Evolutionary conservation across 2,113 vertebrate genomes (phyloP), one percentile per base, ranked within the genome.

Genomic region (Thymallus thymallus): DNA sequence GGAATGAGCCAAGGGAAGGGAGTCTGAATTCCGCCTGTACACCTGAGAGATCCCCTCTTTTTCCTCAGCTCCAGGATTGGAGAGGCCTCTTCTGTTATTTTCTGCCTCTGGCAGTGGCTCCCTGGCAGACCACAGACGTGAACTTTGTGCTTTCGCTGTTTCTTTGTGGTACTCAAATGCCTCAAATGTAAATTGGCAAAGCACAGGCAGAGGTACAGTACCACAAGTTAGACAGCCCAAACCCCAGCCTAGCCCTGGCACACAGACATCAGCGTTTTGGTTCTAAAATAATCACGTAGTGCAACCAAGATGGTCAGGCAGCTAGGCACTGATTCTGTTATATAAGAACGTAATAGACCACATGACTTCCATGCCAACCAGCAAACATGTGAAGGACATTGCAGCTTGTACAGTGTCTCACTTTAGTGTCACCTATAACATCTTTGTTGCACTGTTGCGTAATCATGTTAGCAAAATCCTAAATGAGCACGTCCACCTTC

Each of bases 281-380:
- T 41, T 73, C 26, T 29, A 62, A 29, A 18, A 73, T n/a, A 41
- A 81, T 67, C 78, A 61, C 60, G 14, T 75, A 74, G 30, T 68
- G 61, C 56, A 79, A 86, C 64, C 41, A 73, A 69, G 32, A 73
- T 65, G 35, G 72, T 64, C 72, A 76, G 77, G 68, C 71, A 23
- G 12, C 14, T 51, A 51, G 45, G 35, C 35, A 72, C 72, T 80
- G 80, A 81, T 74, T 85, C 26, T 71, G 68, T 85, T 75, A 73
- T 66, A 66, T 58, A 48, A 87, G 77, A 60, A 26, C 69, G 18
- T 63, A 75, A 75, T 76, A 45, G 63, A 60, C 62, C 68, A 87
- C 76, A 75, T 88, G 87, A 77, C 76, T 23, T 9, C 2, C 75
- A 83, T 76, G 74, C 71, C 84, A 85, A 81, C 72, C 70, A 64